Evolutionary conservation across 2,888 invertebrate genomes (phyloP).

Genomic region (Elmis aenea): DNA sequence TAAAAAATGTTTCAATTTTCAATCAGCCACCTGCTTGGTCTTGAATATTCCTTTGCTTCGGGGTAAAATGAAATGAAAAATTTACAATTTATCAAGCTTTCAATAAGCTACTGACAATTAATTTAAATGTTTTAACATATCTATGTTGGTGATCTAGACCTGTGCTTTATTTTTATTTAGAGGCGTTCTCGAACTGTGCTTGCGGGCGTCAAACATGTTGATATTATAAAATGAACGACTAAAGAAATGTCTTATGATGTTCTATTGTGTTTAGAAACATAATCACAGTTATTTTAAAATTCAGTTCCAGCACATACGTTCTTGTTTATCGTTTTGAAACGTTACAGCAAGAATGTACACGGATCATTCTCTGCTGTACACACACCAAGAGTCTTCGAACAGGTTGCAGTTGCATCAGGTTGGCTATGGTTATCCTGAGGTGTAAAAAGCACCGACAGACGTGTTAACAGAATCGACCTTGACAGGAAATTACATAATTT

Average conservation of each 20-base stretch:
- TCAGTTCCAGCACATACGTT: too few relatives aligned
- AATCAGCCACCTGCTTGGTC: constrained; percentile 30
- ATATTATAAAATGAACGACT: constrained; percentile 5
- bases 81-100: constrained; percentile 23
- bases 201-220: constrained; percentile 11
- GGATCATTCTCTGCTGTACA: too few relatives aligned
- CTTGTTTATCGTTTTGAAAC: too few relatives aligned
- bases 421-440: too few relatives aligned
- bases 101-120: constrained; percentile 27
- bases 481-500: constrained; percentile 28
- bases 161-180: constrained; percentile 1
- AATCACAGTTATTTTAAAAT: too few relatives aligned
- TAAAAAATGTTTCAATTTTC: constrained; percentile 26
- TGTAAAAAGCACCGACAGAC: constrained; percentile 31
- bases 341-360: too few relatives aligned
- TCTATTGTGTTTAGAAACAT: constrained; percentile 5
- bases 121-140: constrained; percentile 27
- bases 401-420: too few relatives aligned
- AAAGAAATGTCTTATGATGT: neutral
- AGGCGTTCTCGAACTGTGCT: constrained; percentile 6
- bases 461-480: constrained; percentile 28
- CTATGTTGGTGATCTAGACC: constrained; percentile 12
- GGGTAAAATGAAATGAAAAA: constrained; percentile 25
- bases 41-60: constrained; percentile 13
- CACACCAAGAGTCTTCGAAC: too few relatives aligned